Percentiles rank a stretch among this genome's conserved stretches.
Conservation (phyloP, 2,797 vertebrate species). For the Leptoclinus maculatus region DNA sequence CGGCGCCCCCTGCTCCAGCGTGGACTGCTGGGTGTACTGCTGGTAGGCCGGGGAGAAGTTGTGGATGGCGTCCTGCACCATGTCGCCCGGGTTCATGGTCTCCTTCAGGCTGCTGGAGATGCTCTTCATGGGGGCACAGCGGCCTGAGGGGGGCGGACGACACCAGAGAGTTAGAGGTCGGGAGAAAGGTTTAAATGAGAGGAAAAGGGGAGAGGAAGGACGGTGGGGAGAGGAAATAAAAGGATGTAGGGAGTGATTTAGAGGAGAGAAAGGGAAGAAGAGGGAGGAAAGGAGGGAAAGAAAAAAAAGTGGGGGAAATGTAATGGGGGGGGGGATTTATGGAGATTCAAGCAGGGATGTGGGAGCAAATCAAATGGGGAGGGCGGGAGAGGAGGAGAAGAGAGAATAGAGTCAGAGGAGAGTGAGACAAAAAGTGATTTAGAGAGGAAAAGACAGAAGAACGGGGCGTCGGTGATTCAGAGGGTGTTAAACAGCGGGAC, state of each 20-base stretch:
- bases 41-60: conserved; percentile 99
- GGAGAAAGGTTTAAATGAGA: neutral
- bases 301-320: neutral
- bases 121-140: conserved; percentile 98
- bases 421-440: conserved; percentile 24
- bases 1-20: conserved; percentile 88
- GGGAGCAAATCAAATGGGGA: neutral
- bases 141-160: conserved; percentile 80
- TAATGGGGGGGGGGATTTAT: conserved; percentile 24
- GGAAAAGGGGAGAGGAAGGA: neutral
- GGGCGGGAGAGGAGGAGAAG: too few species aligned
- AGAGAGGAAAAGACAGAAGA: conserved; percentile 17
- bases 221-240: neutral
- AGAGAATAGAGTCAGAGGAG: neutral
- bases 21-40: conserved; percentile 99
- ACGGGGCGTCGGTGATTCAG: conserved; percentile 38
- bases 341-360: neutral
- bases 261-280: neutral
- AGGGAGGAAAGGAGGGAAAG: neutral
- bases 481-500: conserved; percentile 12
- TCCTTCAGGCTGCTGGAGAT: conserved; percentile 99
- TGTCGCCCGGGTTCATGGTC: conserved; percentile 98
- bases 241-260: neutral
- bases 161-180: neutral
- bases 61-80: conserved; percentile 98